phyloP scores from a whole-genome alignment of 23 tunicate species.

The Phallusia fumigata region DNA sequence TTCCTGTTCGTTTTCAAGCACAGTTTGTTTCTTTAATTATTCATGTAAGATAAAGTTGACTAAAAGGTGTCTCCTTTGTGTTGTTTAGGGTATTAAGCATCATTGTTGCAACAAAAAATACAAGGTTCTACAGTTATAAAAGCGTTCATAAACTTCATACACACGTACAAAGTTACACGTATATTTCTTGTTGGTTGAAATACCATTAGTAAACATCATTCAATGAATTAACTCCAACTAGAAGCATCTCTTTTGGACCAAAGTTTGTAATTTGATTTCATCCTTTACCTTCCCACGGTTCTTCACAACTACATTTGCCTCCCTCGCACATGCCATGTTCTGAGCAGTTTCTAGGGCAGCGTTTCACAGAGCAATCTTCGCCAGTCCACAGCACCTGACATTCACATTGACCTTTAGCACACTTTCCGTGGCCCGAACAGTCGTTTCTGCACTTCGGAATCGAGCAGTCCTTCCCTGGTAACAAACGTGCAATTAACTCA shows the following conservation, averaged over 20 bases:
- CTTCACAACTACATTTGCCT: slow-evolving; percentile 10
- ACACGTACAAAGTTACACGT: too few relatives aligned
- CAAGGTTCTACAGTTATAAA: too few relatives aligned
- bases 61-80: too few relatives aligned
- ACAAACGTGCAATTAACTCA: background rate
- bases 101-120: too few relatives aligned
- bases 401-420: slow-evolving; percentile 3
- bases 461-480: slow-evolving; percentile 2
- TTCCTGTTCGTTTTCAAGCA: slow-evolving; percentile 16
- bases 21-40: too few relatives aligned
- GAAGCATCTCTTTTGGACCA: too few relatives aligned
- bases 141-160: too few relatives aligned
- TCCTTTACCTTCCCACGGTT: slow-evolving; percentile 18
- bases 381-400: slow-evolving; percentile 18
- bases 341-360: slow-evolving; percentile 36
- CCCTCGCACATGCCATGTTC: slow-evolving; percentile 2
- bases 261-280: background rate
- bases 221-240: too few relatives aligned
- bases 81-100: too few relatives aligned
- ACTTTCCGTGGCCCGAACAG: slow-evolving; percentile 21
- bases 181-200: too few relatives aligned
- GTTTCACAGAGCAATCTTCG: background rate
- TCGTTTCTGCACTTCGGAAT: background rate
- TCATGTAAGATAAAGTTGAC: too few relatives aligned
- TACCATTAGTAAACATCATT: too few relatives aligned